Base-by-base conservation (phyloP, 1,140 invertebrate species). In the Solenopsis fugax region DNA sequence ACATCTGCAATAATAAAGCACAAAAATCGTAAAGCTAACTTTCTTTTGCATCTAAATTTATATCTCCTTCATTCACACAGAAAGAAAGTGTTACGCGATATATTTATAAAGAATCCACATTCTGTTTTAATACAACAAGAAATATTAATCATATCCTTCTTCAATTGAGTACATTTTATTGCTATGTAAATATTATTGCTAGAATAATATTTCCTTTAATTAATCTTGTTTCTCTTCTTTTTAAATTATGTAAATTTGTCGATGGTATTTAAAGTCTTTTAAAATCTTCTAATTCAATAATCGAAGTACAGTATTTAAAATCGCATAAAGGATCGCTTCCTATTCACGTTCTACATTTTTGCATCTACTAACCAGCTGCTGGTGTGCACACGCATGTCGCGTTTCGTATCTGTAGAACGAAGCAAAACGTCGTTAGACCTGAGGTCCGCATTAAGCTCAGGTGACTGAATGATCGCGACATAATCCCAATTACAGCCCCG, bases 381-480 rank as follows among this genome's bases (percentile, higher is more conserved):
- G 56, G 34, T 41, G 52, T 65, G 58, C 50, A 56, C 29, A 24
- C 12, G 64, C 10, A 21, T 37, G 54, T 72, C 21, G 21, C 41
- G 7, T 72, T 41, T 72, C 41, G 10, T 69, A 69, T 56, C 50
- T 34, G 12, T 13, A 29, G 41, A 82, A 37, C n/a, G 29, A 75
- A 75, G 60, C 24, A 62, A 62, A 84, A 75, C 29, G 69, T 80
- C 62, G 48, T 84, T 75, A 75, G 29, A 73, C 71, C 12, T 58
- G 41, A n/a, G 29, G 4, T 58, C 16, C 24, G 80, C 52, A 75
- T 84, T 62, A 84, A 84, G 69, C 54, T 58, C 56, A 62, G 77
- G 54, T 84, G 69, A 84, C 80, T 75, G 45, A 84, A 84, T 84
- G 80, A 84, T 75, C 45, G 54, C 80, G 54, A 75, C 56, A 29